Base-by-base conservation (phyloP, 2,888 invertebrate species). In the Caradrina kadenii region DNA sequence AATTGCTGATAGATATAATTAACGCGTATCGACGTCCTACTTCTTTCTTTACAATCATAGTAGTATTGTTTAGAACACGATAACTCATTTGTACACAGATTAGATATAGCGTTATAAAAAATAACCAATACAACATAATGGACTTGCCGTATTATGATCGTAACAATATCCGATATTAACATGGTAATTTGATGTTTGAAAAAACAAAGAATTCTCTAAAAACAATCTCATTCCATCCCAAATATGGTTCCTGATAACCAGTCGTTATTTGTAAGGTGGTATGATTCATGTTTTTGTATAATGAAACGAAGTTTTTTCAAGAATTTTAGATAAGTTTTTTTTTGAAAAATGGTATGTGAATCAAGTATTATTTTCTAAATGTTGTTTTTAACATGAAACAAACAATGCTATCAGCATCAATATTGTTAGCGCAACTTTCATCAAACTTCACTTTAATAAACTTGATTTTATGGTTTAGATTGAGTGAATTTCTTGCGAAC, bases 31-130 rank as follows among this genome's bases (percentile, higher is more conserved):
- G 53, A 60, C 56, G 75, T 69, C 68, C 81, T 76, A 83, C 54
- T 83, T 81, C n/a, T n/a, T 76, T 75, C 31, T 19, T n/a, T 58
- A 73, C 63, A 83, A 85, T 80, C 68, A 81, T 54, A 62, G 31
- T 48, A 62, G 67, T 73, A 76, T 73, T 77, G 54, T 69, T 26
- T 59, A 54, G 61, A 69, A 65, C 31, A 73, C 56, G 52, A 58
- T 69, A 68, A 66, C 49, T 76, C 35, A 64, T 76, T 58, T 48
- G 55, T 62, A 35, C 21, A 48, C n/a, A 61, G 21, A 48, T 55
- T 60, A 22, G 49, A 35, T 50, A 59, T 31, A 62, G 60, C 39
- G 21, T 68, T 70, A 71, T 21, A 45, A 74, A 73, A 26, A 59
- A 79, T 60, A 65, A 48, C 50, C 56, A 22, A 63, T 21, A 50